These are phyloP conservation scores for Ganaspis sp. DNA, from an alignment of 1,140 invertebrate species.

Conservation along the genomic window DNA sequence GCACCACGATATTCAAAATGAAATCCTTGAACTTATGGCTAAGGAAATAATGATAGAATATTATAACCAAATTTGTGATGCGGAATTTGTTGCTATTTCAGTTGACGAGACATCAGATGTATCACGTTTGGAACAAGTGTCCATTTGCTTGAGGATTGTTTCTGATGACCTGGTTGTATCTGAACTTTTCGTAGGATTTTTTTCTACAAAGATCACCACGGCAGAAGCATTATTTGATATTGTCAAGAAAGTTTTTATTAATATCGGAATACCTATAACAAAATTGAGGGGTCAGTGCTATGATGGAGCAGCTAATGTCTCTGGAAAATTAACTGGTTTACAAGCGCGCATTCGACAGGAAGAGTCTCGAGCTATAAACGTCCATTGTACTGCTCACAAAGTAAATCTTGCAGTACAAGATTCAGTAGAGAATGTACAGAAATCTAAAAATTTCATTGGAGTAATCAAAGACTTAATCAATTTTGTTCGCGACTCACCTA, in stretches of 20 bases:
- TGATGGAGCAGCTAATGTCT: conserved; percentile 50
- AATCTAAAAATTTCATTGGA: conserved; percentile 42
- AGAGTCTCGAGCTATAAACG: conserved; percentile 46
- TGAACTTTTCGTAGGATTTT: conserved; percentile 49
- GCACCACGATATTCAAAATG: conserved; percentile 41
- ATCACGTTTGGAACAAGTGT: conserved; percentile 35
- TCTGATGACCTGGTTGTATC: conserved; percentile 7
- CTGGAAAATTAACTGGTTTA: conserved; percentile 43
- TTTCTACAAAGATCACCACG: conserved; percentile 40
- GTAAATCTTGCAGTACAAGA: conserved; percentile 51
- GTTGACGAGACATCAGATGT: conserved; percentile 36
- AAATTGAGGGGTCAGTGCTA: conserved; percentile 48
- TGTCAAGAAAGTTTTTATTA: conserved; percentile 43
- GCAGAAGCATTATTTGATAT: conserved; percentile 49
- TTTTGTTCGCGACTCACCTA: conserved; percentile 43
- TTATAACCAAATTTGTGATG: conserved; percentile 33
- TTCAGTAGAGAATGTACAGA: conserved; percentile 37
- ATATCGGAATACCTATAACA: conserved; percentile 39
- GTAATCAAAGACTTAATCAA: conserved; percentile 38
- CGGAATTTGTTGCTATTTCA: conserved; percentile 36
- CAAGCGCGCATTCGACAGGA: conserved; percentile 42
- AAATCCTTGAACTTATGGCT: conserved; percentile 43
- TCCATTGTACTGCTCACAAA: conserved; percentile 48
- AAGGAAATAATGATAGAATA: conserved; percentile 33
- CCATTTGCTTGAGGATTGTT: conserved; percentile 34